Base-by-base conservation (phyloP, 2,797 vertebrate species). In the Enteromius argenteus region DNA sequence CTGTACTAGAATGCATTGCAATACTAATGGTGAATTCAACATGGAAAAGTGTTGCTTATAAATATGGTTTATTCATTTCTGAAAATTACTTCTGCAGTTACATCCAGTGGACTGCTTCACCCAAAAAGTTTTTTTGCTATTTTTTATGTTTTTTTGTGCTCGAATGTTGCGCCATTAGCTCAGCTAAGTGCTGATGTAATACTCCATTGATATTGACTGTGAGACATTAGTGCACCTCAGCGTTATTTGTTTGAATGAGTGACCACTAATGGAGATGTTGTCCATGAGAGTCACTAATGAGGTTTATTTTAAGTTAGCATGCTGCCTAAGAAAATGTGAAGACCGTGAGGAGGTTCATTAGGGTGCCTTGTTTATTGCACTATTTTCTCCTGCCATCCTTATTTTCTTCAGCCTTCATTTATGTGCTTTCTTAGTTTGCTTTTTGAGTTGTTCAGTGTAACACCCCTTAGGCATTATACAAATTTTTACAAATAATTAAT, bases 241-340 rank as follows among this genome's bases (percentile, higher is more conserved):
- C 0, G 2, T 4, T 72, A 17, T 72, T 72, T 72, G 42, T 73
- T 73, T 49, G 71, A 51, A 32, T 19, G 71, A 56, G 21, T 75
- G 11, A 37, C 73, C 32, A 58, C 73, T 75, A 58, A 75, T 75
- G 73, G 73, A 56, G 51, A 75, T 75, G 73, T 10, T 39, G 35
- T 58, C 51, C 51, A 39, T 23, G 53, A 58, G 2, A 42, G 35
- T 42, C 53, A 60, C 35, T 77, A 60, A 77, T 60, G 35, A 27
- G 53, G 35, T 60, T 60, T 42, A 60, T 77, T 77, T 60, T 27
- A 21, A 23, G n/a, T 15, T 58, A 76, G 53, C 13, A 60, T 76
- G 21, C 21, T 56, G 19, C 13, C 21, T 75, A 39, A 39, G 21
- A 37, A n/a, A 39, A 76, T 76, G 21, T 42, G 14, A 5, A 10